phyloP scores from a whole-genome alignment of 2,113 vertebrate genomes.

The Ictidomys tridecemlineatus region DNA sequence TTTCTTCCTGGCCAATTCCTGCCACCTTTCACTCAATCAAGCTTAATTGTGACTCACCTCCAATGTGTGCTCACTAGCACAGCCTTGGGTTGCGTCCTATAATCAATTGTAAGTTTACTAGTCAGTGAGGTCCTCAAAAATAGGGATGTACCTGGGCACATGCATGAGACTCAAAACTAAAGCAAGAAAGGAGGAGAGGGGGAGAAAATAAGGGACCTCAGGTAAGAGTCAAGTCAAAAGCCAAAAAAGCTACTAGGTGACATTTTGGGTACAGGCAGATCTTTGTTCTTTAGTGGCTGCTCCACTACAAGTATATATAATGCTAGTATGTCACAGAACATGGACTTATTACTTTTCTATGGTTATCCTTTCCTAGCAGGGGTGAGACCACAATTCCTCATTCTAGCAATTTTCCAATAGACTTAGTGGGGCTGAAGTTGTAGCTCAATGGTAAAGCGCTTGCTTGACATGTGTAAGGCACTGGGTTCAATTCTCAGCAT shows the following conservation, averaged over 20 bases:
- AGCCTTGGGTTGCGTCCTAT: neutral
- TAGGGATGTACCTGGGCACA: neutral
- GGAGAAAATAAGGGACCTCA: neutral
- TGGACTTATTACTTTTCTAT: neutral
- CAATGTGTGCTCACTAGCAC: neutral
- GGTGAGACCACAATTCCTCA: neutral
- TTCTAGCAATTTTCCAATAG: neutral
- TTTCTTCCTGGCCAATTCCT: neutral
- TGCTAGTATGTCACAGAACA: no score
- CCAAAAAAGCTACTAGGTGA: neutral
- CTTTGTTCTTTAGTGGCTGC: neutral
- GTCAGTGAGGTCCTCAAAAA: constrained; percentile 1
- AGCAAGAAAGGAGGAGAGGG: neutral
- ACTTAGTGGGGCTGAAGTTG: no score
- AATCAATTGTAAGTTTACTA: neutral
- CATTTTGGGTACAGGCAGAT: neutral
- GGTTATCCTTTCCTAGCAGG: neutral
- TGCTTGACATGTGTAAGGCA: no score
- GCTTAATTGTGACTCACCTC: neutral
- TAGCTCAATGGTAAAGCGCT: no score
- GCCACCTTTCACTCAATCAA: neutral
- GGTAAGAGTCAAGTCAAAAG: neutral
- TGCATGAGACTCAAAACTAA: neutral
- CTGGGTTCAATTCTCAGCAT: no score
- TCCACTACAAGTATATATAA: fast-evolving